phyloP scores from a whole-genome alignment of 2,888 invertebrate genomes.

The Dolomedes plantarius region DNA sequence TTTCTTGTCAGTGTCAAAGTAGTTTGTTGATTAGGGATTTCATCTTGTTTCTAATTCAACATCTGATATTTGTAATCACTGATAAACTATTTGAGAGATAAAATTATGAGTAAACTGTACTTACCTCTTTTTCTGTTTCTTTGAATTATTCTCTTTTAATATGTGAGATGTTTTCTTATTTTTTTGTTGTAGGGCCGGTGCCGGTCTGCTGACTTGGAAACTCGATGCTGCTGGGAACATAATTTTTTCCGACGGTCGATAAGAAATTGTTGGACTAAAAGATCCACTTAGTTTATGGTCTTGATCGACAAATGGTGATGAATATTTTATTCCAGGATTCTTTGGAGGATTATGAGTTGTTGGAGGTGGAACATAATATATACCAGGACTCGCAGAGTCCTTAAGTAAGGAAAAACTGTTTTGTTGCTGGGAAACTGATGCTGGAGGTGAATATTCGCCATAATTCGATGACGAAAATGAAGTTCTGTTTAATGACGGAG shows the following conservation, averaged over 20 bases:
- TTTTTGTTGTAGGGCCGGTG: constrained; percentile 14
- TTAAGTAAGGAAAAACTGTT: constrained; percentile 10
- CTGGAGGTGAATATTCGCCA: constrained; percentile 2
- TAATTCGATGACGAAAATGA: constrained; percentile 15
- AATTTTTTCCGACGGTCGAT: constrained; percentile 27
- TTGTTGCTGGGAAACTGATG: constrained; percentile 8
- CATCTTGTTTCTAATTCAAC: too few species aligned
- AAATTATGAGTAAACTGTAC: too few species aligned
- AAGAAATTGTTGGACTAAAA: neutral
- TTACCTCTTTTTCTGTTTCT: constrained; percentile 32
- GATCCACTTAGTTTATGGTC: neutral
- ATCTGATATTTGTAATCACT: too few species aligned
- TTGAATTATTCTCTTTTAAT: neutral
- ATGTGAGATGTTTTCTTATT: neutral
- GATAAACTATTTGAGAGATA: too few species aligned
- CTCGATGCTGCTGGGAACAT: constrained; percentile 24
- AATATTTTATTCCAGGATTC: neutral
- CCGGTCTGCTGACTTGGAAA: constrained; percentile 11
- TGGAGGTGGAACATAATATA: constrained; percentile 28
- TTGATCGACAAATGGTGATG: neutral
- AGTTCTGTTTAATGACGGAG: constrained; percentile 18
- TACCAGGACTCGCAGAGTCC: constrained; percentile 6
- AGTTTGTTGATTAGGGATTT: too few species aligned
- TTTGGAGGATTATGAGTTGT: neutral
- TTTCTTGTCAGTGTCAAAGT: too few species aligned